A percentile compares a stretch with the other conserved stretches of the same genome.
Evolutionary conservation across 1,140 invertebrate genomes (phyloP).

Genomic region (Drosophila rhopaloa): DNA sequence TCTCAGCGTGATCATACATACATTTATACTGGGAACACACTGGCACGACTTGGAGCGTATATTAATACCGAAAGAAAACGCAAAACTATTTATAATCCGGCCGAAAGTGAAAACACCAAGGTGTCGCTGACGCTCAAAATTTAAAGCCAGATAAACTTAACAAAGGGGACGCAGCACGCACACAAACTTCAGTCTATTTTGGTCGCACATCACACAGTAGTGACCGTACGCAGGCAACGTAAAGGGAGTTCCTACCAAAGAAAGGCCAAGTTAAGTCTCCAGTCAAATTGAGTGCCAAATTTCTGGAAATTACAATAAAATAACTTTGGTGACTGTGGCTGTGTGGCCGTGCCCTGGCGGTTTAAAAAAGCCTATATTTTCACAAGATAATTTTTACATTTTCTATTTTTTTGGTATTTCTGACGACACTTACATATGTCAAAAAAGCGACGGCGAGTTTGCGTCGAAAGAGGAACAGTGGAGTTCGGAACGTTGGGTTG

Average conservation of each 20-base stretch:
- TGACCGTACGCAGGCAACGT: slow-evolving; percentile 49
- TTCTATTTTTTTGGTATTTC: no score
- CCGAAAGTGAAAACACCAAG: slow-evolving; percentile 25
- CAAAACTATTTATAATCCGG: slow-evolving; percentile 63
- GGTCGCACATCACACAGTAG: slow-evolving; percentile 53
- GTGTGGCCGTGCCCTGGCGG: no score
- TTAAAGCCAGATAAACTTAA: slow-evolving; percentile 36
- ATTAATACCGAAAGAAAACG: slow-evolving; percentile 18
- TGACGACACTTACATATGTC: no score
- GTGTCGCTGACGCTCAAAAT: slow-evolving; percentile 43
- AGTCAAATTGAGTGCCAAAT: slow-evolving; percentile 5
- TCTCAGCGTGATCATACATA: slow-evolving; percentile 6
- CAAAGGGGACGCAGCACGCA: slow-evolving; percentile 12
- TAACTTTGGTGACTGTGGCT: no score
- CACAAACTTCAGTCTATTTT: slow-evolving; percentile 74
- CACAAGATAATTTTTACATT: no score
- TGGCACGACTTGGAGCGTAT: slow-evolving; percentile 9
- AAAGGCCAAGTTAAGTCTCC: slow-evolving; percentile 31
- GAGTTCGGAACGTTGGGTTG: no score
- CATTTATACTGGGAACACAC: no score
- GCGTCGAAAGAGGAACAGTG: no score
- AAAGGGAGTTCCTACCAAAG: slow-evolving; percentile 24
- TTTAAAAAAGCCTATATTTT: no score
- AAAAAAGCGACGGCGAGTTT: no score
- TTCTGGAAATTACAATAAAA: neutral